phyloP scores from a whole-genome alignment of 2,888 invertebrate species.

The Drosophila nigritarsus region DNA sequence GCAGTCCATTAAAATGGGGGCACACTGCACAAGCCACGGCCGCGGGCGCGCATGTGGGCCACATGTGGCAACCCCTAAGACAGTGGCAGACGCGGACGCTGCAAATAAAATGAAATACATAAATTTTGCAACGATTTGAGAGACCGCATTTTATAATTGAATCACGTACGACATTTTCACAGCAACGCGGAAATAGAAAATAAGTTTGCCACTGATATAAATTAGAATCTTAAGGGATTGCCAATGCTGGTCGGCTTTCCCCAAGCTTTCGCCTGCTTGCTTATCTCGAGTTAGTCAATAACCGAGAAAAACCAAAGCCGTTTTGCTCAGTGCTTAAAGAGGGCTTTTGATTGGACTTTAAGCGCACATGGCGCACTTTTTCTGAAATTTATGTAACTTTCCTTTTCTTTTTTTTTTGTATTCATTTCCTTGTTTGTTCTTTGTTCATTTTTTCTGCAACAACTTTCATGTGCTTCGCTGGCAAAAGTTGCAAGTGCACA shows the following conservation, averaged over 20 bases:
- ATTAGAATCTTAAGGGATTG: constrained; percentile 81
- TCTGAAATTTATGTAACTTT: constrained; percentile 62
- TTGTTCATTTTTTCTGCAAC: constrained; percentile 27
- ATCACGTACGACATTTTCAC: constrained; percentile 84
- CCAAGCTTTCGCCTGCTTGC: constrained; percentile 10
- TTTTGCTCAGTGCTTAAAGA: constrained; percentile 37
- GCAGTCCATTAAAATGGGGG: constrained; percentile 73
- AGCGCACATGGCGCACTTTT: constrained; percentile 30
- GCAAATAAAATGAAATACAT: constrained; percentile 82
- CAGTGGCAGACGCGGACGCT: constrained; percentile 48
- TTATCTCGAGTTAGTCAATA: constrained; percentile 67
- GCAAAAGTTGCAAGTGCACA: constrained; percentile 68
- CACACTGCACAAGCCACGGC: constrained; percentile 5
- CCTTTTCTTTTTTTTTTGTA: neutral
- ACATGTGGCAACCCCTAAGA: constrained; percentile 68
- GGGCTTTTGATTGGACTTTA: constrained; percentile 41
- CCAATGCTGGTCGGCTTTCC: constrained; percentile 30
- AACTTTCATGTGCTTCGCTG: constrained; percentile 48
- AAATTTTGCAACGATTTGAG: constrained; percentile 84
- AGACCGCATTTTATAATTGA: constrained; percentile 85
- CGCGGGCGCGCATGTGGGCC: constrained; percentile 37
- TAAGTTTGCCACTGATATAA: constrained; percentile 79
- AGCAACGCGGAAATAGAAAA: constrained; percentile 74
- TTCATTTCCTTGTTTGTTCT: neutral
- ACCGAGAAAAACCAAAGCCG: constrained; percentile 30